Base-by-base conservation (phyloP, 2,888 invertebrate genomes). In the Lochmaea capreae region DNA sequence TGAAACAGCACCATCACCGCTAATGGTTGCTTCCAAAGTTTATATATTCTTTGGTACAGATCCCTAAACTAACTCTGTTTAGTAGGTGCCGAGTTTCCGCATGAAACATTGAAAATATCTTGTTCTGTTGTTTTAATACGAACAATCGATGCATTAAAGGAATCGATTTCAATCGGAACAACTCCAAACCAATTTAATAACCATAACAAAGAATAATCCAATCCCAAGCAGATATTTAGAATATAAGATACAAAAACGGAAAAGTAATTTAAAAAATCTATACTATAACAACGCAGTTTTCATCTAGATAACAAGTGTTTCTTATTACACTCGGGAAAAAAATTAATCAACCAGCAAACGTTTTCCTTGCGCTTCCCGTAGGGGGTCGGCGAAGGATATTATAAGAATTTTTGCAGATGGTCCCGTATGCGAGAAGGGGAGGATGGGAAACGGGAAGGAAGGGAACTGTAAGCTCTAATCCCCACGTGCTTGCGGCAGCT, bases 401-500 rank as follows among this genome's bases (percentile, higher is more conserved):
- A 74, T 66, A 77, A 76, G 73, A 75, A 75, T 78, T 79, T 80
- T 66, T 78, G 72, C 77, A 79, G 76, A 79, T 78, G 79, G 75
- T 77, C 78, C 71, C 65, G 65, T 78, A 77, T 79, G 74, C 75
- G 79, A 77, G 67, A 67, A 79, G 71, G 67, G 71, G 70, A 63
- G 57, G 16, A 46, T 12, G 33, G 12, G 58, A 57, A 65, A 71
- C 54, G 57, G 71, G 46, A 65, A 63, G 71, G 71, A 63, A 63
- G 65, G 71, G 57, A 52, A 22, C 62, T 62, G 49, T 65, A 58
- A 71, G 73, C 77, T 77, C 80, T 82, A 82, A 82, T 85, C 85
- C 84, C 83, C 85, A 85, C 85, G 84, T 84, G 84, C 85, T 85
- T 83, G 83, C 83, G 84, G 84, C 84, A 83, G 83, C 85, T 83